Evolutionary conservation across 2,888 invertebrate genomes (phyloP).

Genomic region (Hymenopus coronatus): DNA sequence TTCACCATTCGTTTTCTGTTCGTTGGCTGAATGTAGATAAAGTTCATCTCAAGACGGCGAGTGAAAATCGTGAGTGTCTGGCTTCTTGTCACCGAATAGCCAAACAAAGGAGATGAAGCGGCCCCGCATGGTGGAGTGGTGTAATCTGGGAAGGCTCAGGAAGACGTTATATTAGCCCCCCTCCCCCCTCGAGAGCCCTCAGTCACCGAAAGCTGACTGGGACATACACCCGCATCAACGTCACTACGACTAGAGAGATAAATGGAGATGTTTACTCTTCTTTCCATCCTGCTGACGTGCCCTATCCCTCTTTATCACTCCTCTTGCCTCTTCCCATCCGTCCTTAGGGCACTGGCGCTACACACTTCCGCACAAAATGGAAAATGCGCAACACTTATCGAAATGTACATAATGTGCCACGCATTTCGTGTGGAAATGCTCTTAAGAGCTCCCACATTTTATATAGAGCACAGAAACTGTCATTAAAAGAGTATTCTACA

Average conservation of each 20-base stretch:
- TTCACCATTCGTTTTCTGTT: background rate
- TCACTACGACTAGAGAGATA: background rate
- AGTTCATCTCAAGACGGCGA: background rate
- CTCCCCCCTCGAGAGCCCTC: background rate
- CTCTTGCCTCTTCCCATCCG: background rate
- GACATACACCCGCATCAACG: background rate
- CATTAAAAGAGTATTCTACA: too few relatives aligned
- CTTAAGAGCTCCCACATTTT: background rate
- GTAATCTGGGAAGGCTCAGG: background rate
- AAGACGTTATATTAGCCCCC: background rate
- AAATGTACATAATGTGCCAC: background rate
- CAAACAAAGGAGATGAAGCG: background rate
- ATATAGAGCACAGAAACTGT: too few relatives aligned
- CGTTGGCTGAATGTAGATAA: background rate
- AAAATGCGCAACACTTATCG: too few relatives aligned
- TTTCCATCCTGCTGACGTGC: conserved; percentile 15
- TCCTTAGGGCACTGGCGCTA: background rate
- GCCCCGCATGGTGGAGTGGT: background rate
- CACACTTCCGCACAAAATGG: too few relatives aligned
- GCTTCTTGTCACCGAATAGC: background rate
- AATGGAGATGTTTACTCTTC: conserved; percentile 22
- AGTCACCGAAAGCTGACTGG: background rate
- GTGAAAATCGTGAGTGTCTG: background rate
- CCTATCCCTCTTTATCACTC: conserved; percentile 8
- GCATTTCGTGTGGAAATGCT: background rate